A percentile compares a stretch with the other conserved stretches of the same genome.
These are phyloP conservation scores for Acrocera orbiculus DNA, from an alignment of 2,888 invertebrate genomes.

Conservation along the genomic window DNA sequence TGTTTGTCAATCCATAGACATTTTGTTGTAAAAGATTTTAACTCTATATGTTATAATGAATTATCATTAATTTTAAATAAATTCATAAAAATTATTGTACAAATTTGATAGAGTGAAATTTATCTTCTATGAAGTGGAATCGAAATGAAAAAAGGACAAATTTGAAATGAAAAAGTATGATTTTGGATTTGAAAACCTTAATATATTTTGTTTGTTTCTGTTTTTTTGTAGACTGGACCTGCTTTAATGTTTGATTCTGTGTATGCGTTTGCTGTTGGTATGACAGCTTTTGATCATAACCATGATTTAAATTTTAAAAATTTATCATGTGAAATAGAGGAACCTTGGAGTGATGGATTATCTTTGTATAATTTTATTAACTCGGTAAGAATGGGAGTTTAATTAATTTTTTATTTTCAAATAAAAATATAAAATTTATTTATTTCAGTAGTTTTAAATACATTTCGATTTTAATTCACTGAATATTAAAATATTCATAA, in stretches of 20 bases:
- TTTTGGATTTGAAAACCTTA: no score
- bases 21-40: no score
- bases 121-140: no score
- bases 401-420: not conserved
- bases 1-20: no score
- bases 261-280: constrained; percentile 60
- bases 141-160: no score
- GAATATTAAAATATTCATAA: not conserved
- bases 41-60: no score
- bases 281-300: constrained; percentile 52
- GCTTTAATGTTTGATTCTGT: constrained; percentile 76
- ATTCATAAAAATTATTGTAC: no score
- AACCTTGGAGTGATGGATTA: constrained; percentile 62
- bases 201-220: no score
- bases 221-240: constrained; percentile 51
- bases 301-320: constrained; percentile 51
- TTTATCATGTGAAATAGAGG: constrained; percentile 64
- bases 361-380: constrained; percentile 58
- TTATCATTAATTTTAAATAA: no score
- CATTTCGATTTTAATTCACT: not conserved
- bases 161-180: no score
- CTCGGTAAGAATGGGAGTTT: constrained; percentile 35
- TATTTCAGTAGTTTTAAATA: no score
- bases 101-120: no score
- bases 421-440: not conserved